Conservation (phyloP, 2,797 vertebrate genomes). For the Discoglossus pictus region DNA sequence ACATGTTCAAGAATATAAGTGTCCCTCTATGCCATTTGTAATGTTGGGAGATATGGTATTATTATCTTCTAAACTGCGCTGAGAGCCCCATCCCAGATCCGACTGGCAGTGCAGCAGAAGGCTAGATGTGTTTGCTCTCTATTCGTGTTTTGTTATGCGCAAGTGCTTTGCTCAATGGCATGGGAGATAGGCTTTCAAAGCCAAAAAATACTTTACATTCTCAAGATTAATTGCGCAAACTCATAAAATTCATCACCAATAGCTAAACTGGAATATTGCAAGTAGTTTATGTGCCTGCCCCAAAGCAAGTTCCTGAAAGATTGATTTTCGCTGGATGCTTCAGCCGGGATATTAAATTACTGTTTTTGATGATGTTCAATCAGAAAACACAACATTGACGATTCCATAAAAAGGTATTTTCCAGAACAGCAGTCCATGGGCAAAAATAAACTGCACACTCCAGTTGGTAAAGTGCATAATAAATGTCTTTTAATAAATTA, state of each 20-base stretch:
- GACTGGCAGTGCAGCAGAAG: not conserved
- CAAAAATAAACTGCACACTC: constrained; percentile 6
- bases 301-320: not conserved
- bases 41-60: too few species aligned
- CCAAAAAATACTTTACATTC: constrained; percentile 36
- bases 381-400: constrained; percentile 5
- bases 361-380: constrained; percentile 18
- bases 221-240: constrained; percentile 7
- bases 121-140: constrained; percentile 7
- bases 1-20: too few species aligned
- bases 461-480: not conserved
- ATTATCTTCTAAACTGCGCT: not conserved
- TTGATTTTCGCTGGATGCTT: constrained; percentile 6
- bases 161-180: constrained; percentile 20
- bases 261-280: not conserved
- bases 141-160: constrained; percentile 13
- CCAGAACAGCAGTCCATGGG: constrained; percentile 3
- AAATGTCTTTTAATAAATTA: not conserved
- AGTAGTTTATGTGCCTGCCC: not conserved
- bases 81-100: constrained; percentile 11
- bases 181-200: constrained; percentile 7
- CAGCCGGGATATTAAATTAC: constrained; percentile 5
- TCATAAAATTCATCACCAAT: not conserved
- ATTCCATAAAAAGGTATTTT: constrained; percentile 24
- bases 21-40: too few species aligned